Evolutionary conservation across 1,140 invertebrate species (phyloP).

Genomic region (Camponotus floridanus): DNA sequence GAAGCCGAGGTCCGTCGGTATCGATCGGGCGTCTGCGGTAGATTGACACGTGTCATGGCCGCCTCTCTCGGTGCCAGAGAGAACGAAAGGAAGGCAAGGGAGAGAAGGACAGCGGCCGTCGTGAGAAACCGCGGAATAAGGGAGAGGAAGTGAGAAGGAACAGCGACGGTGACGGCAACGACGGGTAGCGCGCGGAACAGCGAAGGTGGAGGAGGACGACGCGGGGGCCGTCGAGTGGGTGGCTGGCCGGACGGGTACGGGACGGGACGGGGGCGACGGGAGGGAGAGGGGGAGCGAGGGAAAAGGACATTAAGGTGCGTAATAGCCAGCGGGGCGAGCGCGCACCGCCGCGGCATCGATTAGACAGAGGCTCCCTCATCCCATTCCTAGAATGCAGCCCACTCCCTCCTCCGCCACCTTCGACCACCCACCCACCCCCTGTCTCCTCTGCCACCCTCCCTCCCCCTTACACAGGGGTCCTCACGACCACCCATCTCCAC

Average conservation of each 20-base stretch:
- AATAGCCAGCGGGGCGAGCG: constrained; percentile 86
- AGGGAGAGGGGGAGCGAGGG: constrained; percentile 65
- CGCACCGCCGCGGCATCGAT: constrained; percentile 86
- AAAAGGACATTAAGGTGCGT: constrained; percentile 86
- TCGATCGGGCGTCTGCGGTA: constrained; percentile 86
- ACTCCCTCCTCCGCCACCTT: constrained; percentile 60
- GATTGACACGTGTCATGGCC: constrained; percentile 87
- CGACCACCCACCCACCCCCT: constrained; percentile 71
- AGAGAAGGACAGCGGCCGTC: constrained; percentile 62
- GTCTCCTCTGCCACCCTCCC: constrained; percentile 72
- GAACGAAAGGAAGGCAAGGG: constrained; percentile 65
- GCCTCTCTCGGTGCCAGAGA: constrained; percentile 77
- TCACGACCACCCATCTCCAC: constrained; percentile 77
- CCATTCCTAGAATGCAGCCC: constrained; percentile 80
- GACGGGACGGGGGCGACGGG: constrained; percentile 55
- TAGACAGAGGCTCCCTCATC: constrained; percentile 84
- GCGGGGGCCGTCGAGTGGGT: constrained; percentile 65
- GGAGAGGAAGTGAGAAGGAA: constrained; percentile 70
- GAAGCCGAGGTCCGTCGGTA: constrained; percentile 83
- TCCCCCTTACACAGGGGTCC: constrained; percentile 76
- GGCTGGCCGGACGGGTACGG: constrained; percentile 60
- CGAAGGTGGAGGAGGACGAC: constrained; percentile 77
- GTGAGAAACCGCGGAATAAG: constrained; percentile 60
- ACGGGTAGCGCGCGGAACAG: constrained; percentile 59
- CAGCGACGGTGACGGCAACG: constrained; percentile 60